Percentiles rank a stretch among this genome's conserved stretches.
phyloP scores from a whole-genome alignment of 2,888 invertebrate genomes.

The Tachina lurida region DNA sequence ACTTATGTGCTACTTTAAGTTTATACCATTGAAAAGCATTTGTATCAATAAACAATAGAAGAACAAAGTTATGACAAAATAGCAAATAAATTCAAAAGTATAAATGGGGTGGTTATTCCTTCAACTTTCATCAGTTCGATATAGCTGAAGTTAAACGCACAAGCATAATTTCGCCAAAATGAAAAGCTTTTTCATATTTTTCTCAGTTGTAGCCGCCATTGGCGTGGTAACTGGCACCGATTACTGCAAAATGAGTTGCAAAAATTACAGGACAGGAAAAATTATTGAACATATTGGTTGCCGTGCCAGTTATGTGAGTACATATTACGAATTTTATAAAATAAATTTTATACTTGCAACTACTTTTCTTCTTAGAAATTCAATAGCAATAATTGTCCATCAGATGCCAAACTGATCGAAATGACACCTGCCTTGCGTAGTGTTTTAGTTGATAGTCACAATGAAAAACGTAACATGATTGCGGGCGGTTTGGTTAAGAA shows the following conservation, averaged over 20 bases:
- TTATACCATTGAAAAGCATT: too few species aligned
- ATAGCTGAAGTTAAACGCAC: too few species aligned
- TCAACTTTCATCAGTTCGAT: too few species aligned
- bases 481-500: slow-evolving; percentile 24
- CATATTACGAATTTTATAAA: not conserved
- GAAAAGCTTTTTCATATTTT: not conserved
- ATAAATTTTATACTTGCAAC: not conserved
- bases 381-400: not conserved
- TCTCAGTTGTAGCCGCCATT: not conserved
- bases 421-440: too few species aligned
- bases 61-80: too few species aligned
- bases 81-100: too few species aligned
- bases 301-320: not conserved
- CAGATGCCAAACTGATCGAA: not conserved
- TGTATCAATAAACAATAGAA: too few species aligned
- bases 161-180: not conserved
- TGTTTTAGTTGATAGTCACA: slow-evolving; percentile 29
- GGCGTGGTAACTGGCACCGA: not conserved
- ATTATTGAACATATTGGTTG: not conserved
- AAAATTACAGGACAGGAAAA: not conserved
- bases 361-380: not conserved
- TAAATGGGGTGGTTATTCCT: too few species aligned
- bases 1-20: too few species aligned
- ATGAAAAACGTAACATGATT: slow-evolving; percentile 54
- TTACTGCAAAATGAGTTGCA: not conserved